Base-by-base conservation (phyloP, 2,113 vertebrate genomes). In the Delphinapterus leucas region DNA sequence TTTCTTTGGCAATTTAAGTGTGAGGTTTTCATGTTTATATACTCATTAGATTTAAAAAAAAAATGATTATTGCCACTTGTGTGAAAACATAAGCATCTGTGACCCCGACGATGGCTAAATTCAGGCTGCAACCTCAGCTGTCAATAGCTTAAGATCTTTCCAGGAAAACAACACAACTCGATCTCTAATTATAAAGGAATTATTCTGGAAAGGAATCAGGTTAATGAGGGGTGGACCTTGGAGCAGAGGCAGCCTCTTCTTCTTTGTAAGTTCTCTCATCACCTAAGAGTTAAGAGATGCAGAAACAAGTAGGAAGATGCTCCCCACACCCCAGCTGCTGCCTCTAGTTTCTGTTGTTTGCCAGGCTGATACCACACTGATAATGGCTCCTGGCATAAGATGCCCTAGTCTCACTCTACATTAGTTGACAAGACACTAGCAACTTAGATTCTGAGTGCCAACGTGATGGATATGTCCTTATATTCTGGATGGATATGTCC, bases 341-440 rank as follows among this genome's bases (percentile, higher is more conserved):
- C 23, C 13, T 71, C 61, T 36, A 12, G 68, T 80, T 10, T 92
- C 92, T 60, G 77, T 82, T 92, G 26, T 3, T 96, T 95, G 93
- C 70, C 14, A 90, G 96, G 93, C 97, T 98, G 98, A 98, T 12
- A n/a, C 97, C 95, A 9, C 18, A 17, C 94, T 96, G 95, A 96
- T 53, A 97, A 97, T 91, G 47, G 38, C 94, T 98, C 93, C 96
- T 98, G 97, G 98, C 98, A 98, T 84, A 11, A 68, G 87, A 95
- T 33, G 33, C 2, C 93, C 94, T 97, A 71, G 12, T 89, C 97
- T 97, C 97, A 96, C 61, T 77, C 95, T 93, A 93, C 88, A 87
- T 97, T 97, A 97, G 98, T 96, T 98, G 96, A 98, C 97, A 98
- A 98, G 80, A 96, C 96, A 96, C 63, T 28, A 47, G 96, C 70